Evolutionary conservation across 2,797 vertebrate species (phyloP), one percentile per base, ranked within the genome.

Genomic region (Sebastes umbrosus): DNA sequence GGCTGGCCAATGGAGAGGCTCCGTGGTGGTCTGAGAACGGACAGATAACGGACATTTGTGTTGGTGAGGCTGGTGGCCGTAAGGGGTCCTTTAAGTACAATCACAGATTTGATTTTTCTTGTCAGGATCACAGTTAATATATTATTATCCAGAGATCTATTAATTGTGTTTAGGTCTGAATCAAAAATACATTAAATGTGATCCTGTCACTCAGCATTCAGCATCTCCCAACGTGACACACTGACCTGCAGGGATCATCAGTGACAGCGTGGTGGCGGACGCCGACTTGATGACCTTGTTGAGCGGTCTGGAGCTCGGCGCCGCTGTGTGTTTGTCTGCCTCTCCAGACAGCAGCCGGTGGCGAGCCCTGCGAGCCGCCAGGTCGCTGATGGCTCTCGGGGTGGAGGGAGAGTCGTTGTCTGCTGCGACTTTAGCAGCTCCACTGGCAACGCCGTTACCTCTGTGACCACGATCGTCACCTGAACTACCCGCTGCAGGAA

Each of bases 211-310:
- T 54, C 7, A 32, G n/a, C 39, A 14, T 46, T 22, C 11, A 27
- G 58, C 54, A 4, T 70, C 55, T 14, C 69, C 57, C 25, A 31
- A 4, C 20, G 4, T 7, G 32, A 20, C 20, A 3, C 50, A 74
- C 96, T 93, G 91, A 99, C 98, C 98, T 91, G 97, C 92, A 65
- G 98, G 98, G 91, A 99, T 99, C 96, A 99, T 97, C 75, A 99
- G 97, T 0, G 98, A 99, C 85, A 99, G 96, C 12, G 98, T 96
- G 32, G 97, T 99, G 78, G 98, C 98, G 0, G 98, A 99, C 43
- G 98, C 98, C 0, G 98, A 99, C 94, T 99, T 99, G 96, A 99
- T 99, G 94, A 99, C 98, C 95, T 99, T 99, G 96, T 96, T 98
- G 90, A 98, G 94, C 29, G 98, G 97, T 46, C 97, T 95, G 46